Conservation (phyloP, 2,113 vertebrate species). For the Pipra filicauda region DNA sequence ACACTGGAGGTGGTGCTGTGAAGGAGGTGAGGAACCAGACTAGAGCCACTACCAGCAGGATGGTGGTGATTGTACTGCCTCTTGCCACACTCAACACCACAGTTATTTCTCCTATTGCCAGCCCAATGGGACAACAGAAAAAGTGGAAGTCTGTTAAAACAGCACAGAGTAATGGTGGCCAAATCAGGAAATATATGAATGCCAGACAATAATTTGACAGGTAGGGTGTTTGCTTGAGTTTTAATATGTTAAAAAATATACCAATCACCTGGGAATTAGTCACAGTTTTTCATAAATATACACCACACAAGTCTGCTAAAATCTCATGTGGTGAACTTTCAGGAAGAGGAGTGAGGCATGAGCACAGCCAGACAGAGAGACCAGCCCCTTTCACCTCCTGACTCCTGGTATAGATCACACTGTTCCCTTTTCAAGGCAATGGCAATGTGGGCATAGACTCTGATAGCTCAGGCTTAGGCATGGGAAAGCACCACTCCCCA, state of each 20-base stretch:
- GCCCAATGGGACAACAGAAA: neutral
- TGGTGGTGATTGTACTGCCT: neutral
- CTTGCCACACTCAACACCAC: neutral
- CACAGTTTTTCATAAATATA: neutral
- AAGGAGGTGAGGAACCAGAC: neutral
- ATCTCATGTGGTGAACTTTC: neutral
- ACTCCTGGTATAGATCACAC: neutral
- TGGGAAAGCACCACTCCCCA: neutral
- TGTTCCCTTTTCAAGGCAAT: neutral
- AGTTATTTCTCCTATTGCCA: neutral
- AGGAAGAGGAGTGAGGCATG: neutral
- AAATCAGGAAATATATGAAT: neutral
- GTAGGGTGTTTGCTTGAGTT: neutral
- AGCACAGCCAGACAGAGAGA: neutral
- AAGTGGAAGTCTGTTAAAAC: neutral
- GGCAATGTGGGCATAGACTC: rapidly evolving
- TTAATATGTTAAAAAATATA: neutral
- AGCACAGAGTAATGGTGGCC: neutral
- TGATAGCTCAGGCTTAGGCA: neutral
- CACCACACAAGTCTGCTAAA: neutral
- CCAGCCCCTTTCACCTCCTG: neutral
- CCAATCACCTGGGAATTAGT: neutral
- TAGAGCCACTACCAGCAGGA: rapidly evolving
- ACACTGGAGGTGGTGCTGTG: neutral
- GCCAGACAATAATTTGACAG: neutral